These are phyloP conservation scores for Chymomyza fuscimana DNA, from an alignment of 2,888 invertebrate species.

Conservation along the genomic window DNA sequence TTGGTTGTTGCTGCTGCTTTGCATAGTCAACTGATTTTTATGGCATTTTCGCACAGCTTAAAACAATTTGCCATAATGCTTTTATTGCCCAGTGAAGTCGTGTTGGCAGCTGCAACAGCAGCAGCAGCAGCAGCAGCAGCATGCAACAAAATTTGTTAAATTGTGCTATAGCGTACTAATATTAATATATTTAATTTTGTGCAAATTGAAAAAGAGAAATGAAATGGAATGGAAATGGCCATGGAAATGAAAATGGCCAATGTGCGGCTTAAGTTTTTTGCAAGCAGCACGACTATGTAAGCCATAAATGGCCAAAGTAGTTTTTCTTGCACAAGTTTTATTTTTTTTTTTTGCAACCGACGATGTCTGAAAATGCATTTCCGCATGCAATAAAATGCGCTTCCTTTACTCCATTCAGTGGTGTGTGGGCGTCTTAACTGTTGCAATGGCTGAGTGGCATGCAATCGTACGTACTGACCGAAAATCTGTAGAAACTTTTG, in stretches of 20 bases:
- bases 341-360: constrained; percentile 24
- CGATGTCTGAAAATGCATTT: constrained; percentile 71
- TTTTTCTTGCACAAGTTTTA: constrained; percentile 54
- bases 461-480: constrained; percentile 50
- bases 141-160: constrained; percentile 5
- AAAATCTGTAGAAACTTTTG: constrained; percentile 64
- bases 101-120: constrained; percentile 52
- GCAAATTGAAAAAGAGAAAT: constrained; percentile 64
- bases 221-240: constrained; percentile 11
- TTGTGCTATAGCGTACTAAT: neutral
- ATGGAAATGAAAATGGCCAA: neutral
- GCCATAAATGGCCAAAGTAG: constrained; percentile 67
- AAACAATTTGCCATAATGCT: constrained; percentile 72
- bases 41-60: constrained; percentile 73
- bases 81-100: constrained; percentile 58
- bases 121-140: constrained; percentile 39
- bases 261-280: neutral
- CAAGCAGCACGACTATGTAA: constrained; percentile 5
- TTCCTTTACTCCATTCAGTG: constrained; percentile 6
- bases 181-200: constrained; percentile 52
- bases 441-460: constrained; percentile 61
- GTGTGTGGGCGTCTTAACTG: constrained; percentile 48
- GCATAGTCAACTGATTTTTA: constrained; percentile 73
- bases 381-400: constrained; percentile 33
- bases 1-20: constrained; percentile 50